These are phyloP conservation scores for Lithophane socia DNA, from an alignment of 2,888 invertebrate genomes.

Conservation along the genomic window DNA sequence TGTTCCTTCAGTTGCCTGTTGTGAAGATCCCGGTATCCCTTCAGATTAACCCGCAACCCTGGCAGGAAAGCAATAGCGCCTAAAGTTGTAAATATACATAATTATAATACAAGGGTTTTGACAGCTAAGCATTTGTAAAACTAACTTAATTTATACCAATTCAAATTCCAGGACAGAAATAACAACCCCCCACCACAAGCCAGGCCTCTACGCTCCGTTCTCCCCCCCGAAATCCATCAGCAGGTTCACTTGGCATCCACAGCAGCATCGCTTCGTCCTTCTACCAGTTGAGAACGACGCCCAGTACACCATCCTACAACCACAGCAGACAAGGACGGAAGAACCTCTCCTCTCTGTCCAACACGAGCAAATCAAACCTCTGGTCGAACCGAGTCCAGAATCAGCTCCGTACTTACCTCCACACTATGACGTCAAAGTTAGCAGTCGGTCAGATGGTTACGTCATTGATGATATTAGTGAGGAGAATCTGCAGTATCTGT, in stretches of 20 bases:
- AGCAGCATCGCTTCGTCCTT: conserved; percentile 77
- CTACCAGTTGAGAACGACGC: conserved; percentile 81
- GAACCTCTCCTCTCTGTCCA: conserved; percentile 81
- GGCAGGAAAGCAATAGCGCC: not conserved
- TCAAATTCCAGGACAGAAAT: conserved; percentile 76
- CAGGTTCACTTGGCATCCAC: conserved; percentile 72
- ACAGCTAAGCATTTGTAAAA: not conserved
- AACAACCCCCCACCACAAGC: conserved; percentile 86
- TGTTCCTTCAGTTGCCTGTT: too few species aligned
- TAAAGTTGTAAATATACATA: not conserved
- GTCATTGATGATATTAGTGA: conserved; percentile 79
- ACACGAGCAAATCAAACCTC: conserved; percentile 81
- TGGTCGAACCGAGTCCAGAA: conserved; percentile 81
- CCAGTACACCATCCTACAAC: conserved; percentile 83
- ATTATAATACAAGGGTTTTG: not conserved
- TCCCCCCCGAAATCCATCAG: conserved; percentile 84
- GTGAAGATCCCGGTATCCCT: too few species aligned
- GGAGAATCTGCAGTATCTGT: conserved; percentile 85
- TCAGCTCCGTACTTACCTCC: conserved; percentile 79
- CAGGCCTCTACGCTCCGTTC: conserved; percentile 89
- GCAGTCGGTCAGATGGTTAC: conserved; percentile 79
- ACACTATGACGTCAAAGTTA: conserved; percentile 77
- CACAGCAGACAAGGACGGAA: conserved; percentile 76
- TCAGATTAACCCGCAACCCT: too few species aligned
- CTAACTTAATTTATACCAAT: conserved; percentile 1